phyloP scores from a whole-genome alignment of 2,888 invertebrate species.

The Amaurobius ferox region DNA sequence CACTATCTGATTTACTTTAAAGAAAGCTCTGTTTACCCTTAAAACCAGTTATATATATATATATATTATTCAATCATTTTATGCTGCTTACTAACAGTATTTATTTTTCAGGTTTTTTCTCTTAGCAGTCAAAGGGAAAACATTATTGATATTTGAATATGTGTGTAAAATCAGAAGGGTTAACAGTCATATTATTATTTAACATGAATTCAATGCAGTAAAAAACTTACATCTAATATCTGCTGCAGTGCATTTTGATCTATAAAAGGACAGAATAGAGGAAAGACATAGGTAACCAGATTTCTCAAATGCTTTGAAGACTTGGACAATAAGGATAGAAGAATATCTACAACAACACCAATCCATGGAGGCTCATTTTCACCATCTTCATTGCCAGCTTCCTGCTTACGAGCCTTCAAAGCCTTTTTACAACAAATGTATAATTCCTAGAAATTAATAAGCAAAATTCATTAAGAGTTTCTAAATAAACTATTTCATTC shows the following conservation, averaged over 20 bases:
- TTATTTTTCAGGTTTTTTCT: no score
- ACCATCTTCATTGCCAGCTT: not conserved
- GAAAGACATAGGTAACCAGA: slow-evolving; percentile 60
- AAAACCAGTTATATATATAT: no score
- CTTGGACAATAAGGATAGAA: slow-evolving; percentile 70
- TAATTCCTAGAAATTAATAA: slow-evolving; percentile 63
- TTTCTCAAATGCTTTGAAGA: slow-evolving; percentile 51
- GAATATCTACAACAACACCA: slow-evolving; percentile 71
- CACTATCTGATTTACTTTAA: no score
- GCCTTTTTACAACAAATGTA: slow-evolving; percentile 71
- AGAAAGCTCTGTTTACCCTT: no score
- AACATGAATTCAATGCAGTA: no score
- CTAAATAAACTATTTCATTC: not conserved
- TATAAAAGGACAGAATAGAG: slow-evolving; percentile 64
- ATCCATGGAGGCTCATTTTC: slow-evolving; percentile 69
- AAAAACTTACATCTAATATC: slow-evolving; percentile 66
- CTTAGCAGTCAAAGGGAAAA: no score
- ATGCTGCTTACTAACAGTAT: no score
- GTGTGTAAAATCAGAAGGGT: no score
- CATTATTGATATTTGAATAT: no score
- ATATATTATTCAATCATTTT: no score
- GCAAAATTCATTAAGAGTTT: no score
- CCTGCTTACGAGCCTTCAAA: slow-evolving; percentile 37
- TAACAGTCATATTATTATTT: no score
- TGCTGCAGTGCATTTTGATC: slow-evolving; percentile 66